Percentiles rank a stretch among this genome's conserved stretches.
phyloP scores from a whole-genome alignment of 2,888 invertebrate genomes.

The Caradrina clavipalpis region DNA sequence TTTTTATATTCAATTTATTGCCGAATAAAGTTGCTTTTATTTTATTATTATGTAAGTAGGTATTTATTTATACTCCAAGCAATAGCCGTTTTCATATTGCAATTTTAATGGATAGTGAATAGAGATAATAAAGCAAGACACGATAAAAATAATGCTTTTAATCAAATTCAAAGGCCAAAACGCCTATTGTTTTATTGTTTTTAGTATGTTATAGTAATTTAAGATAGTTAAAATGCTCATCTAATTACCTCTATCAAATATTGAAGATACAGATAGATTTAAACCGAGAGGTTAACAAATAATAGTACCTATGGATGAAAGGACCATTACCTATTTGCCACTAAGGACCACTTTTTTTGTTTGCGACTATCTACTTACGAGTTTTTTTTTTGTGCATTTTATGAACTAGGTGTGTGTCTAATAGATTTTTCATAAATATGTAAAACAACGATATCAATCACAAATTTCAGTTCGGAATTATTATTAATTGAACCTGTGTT shows the following conservation, averaged over 20 bases:
- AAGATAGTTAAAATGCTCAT: too few relatives aligned
- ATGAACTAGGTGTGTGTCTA: not conserved
- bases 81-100: not conserved
- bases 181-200: too few relatives aligned
- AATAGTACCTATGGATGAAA: not conserved
- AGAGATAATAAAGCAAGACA: not conserved
- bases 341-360: not conserved
- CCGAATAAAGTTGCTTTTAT: not conserved
- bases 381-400: not conserved
- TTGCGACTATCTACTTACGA: not conserved
- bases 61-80: slow-evolving; percentile 3
- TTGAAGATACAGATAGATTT: not conserved
- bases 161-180: not conserved
- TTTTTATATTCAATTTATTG: slow-evolving; percentile 1
- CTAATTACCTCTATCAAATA: not conserved
- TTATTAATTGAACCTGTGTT: not conserved
- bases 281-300: not conserved
- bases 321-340: not conserved
- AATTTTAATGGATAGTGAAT: not conserved
- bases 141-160: not conserved
- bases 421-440: not conserved
- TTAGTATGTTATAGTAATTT: too few relatives aligned
- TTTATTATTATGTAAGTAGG: not conserved
- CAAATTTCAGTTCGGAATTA: not conserved
- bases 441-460: not conserved